Base-by-base conservation (phyloP, 1,140 invertebrate genomes). In the Druon quercuslanigerum region DNA sequence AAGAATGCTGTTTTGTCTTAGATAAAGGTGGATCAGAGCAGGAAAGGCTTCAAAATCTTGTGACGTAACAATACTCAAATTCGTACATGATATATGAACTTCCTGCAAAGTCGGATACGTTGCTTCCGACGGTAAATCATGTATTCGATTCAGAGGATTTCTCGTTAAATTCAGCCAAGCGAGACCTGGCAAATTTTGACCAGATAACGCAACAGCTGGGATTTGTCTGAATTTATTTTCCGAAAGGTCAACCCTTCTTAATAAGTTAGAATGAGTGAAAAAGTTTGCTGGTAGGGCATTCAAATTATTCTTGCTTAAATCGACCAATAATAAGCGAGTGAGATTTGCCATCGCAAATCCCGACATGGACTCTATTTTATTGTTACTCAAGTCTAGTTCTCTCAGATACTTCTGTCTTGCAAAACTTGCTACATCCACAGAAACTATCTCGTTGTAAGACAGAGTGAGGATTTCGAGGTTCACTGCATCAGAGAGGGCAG, bases 11-110 rank as follows among this genome's bases (percentile, higher is more conserved):
- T 98, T 98, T 79, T 94, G 92, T 3, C 92, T 92, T 60, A 98
- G 89, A 79, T 94, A 95, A 17, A 98, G 91, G 83, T 95, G 94
- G 82, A 95, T 93, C 40, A 98, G 89, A 0, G 94, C 93, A 2
- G 96, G 94, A 84, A 97, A 97, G 12, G 95, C 94, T 84, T 96
- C 94, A 83, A 98, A 97, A 84, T 98, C 97, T 85, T 95, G 96
- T 71, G 95, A 96, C 0, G 96, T 96, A 9, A 98, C 92, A 54
- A 97, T 95, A 6, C 94, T 96, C 19, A 98, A 91, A 86, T 98
- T 98, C 1, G 96, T 97, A 14, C 93, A 92, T 73, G 94, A 95
- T 54, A 97, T 95, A 85, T 96, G 94, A n/a, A 98, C 92, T 89
- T 96, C 96, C 86, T 96, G 94, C 0, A 98, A 92, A 17, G 93